Evolutionary conservation across 2,797 vertebrate species (phyloP).

Genomic region (Etheostoma nigrum): DNA sequence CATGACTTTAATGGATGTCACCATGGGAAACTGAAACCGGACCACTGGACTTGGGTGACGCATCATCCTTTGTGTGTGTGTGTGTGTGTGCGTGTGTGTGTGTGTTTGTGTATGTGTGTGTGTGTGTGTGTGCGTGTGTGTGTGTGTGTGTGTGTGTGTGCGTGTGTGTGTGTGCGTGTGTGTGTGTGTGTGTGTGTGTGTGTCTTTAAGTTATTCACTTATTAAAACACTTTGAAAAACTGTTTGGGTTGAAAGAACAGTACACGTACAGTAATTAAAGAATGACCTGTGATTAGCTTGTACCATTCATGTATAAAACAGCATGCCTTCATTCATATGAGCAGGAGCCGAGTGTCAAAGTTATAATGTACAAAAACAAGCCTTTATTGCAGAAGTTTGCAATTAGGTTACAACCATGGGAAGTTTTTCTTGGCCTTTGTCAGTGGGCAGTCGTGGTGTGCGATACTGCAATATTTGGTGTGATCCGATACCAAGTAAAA

Average conservation of each 20-base stretch:
- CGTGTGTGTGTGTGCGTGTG: too few relatives aligned
- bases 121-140: too few relatives aligned
- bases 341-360: not conserved
- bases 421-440: not conserved
- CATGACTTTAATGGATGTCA: conserved; percentile 87
- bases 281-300: conserved; percentile 1
- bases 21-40: conserved; percentile 81
- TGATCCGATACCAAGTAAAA: too few relatives aligned
- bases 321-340: not conserved
- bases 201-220: not conserved
- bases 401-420: not conserved
- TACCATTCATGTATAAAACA: conserved; percentile 13
- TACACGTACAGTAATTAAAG: not conserved
- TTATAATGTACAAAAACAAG: not conserved
- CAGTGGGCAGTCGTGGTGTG: not conserved
- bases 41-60: conserved; percentile 72
- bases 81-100: conserved; percentile 34
- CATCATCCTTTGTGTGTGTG: conserved; percentile 36
- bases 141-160: too few relatives aligned
- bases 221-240: not conserved
- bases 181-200: too few relatives aligned
- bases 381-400: not conserved
- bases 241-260: not conserved
- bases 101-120: too few relatives aligned
- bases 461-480: too few relatives aligned